A percentile compares a stretch with the other conserved stretches of the same genome.
Evolutionary conservation across 2,797 vertebrate species (phyloP).

Genomic region (Pterois miles): DNA sequence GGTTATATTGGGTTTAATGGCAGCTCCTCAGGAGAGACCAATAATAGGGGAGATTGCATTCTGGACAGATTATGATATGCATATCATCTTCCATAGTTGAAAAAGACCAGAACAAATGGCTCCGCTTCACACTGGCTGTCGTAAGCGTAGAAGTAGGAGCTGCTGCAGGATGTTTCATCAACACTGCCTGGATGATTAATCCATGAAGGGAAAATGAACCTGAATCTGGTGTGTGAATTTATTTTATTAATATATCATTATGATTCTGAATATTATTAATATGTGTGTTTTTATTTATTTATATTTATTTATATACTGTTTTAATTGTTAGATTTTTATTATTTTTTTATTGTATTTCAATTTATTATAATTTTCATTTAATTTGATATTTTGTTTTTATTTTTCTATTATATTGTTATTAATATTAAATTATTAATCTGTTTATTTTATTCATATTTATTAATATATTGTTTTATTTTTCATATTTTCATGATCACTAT

Average conservation of each 20-base stretch:
- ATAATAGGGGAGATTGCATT: conserved; percentile 9
- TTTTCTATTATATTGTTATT: no score
- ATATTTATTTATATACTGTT: no score
- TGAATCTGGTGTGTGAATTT: no score
- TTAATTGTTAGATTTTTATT: accelerated
- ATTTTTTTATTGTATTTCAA: no score
- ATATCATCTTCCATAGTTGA: background rate
- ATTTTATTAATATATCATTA: accelerated
- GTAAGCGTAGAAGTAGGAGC: background rate
- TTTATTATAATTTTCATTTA: no score
- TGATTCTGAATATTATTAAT: no score
- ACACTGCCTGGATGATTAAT: background rate
- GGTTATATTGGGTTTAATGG: background rate
- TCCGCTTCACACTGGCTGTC: background rate
- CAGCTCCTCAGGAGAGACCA: background rate
- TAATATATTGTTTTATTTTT: no score
- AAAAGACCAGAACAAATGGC: background rate
- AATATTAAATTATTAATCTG: no score
- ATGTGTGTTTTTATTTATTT: accelerated
- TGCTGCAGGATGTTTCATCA: no score
- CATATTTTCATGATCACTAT: no score
- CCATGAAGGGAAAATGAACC: background rate
- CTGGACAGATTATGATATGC: background rate
- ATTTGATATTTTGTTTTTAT: no score
- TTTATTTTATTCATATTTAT: no score